Percentiles rank a stretch among this genome's conserved stretches.
Conservation (phyloP, 37 sponge, comb jelly and placozoan genomes). For the Aplysina aerophoba region DNA sequence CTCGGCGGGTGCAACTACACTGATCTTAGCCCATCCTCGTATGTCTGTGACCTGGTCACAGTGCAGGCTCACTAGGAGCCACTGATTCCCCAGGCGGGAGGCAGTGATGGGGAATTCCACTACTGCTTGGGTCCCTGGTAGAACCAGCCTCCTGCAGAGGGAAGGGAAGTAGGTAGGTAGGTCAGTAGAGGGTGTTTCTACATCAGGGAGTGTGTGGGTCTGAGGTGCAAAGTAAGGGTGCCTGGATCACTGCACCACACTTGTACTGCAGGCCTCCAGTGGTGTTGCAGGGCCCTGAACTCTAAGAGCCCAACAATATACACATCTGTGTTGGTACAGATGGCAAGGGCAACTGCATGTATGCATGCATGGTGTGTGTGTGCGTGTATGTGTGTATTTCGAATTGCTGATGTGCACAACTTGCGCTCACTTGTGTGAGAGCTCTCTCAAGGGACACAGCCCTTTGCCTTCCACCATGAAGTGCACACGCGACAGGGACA, state of each 20-base stretch:
- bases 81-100: conserved; percentile 29
- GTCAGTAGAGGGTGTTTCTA: no score
- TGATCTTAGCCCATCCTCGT: conserved; percentile 19
- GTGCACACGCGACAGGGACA: conserved; percentile 52
- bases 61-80: conserved; percentile 59
- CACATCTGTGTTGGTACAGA: no score
- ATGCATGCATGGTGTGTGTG: background rate
- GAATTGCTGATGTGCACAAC: no score
- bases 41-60: conserved; percentile 83
- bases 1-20: background rate
- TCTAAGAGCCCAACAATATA: no score
- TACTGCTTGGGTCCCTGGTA: conserved; percentile 60
- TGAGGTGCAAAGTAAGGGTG: no score
- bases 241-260: no score
- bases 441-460: conserved; percentile 72
- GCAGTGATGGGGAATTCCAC: conserved; percentile 63
- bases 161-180: no score
- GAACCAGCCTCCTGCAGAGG: conserved; percentile 54
- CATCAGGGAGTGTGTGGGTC: no score
- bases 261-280: no score
- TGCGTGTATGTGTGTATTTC: background rate
- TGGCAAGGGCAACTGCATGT: background rate
- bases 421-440: conserved; percentile 72
- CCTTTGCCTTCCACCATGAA: conserved; percentile 67
- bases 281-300: no score